A percentile compares a stretch with the other conserved stretches of the same genome.
phyloP scores from a whole-genome alignment of 2,888 invertebrate species.

The Litoditis marina region DNA sequence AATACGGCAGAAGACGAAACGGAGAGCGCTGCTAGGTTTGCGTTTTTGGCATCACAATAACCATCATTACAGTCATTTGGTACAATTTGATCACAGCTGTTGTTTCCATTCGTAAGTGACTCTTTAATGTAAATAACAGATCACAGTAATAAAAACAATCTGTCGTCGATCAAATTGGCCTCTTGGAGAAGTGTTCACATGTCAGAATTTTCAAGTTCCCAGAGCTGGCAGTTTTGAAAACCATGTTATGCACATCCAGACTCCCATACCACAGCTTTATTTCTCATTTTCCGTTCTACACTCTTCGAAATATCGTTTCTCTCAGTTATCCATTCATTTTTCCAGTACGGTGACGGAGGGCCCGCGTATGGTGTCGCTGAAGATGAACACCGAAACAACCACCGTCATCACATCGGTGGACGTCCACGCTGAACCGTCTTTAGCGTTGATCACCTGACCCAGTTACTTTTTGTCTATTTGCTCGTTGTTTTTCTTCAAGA shows the following conservation, averaged over 20 bases:
- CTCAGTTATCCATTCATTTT: background rate
- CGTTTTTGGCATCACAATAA: too few species aligned
- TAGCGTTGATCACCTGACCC: constrained; percentile 1
- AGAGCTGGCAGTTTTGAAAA: too few species aligned
- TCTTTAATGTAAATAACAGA: constrained; percentile 1
- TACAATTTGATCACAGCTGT: background rate
- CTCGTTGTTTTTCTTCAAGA: too few species aligned
- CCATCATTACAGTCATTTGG: background rate
- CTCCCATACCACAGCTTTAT: background rate
- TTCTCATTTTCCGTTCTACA: background rate
- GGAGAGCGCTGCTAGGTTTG: constrained; percentile 14
- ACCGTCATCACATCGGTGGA: constrained; percentile 13
- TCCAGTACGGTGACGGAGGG: background rate
- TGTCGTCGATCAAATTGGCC: too few species aligned
- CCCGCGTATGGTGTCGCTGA: background rate
- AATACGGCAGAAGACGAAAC: constrained; percentile 17
- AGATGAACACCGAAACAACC: background rate
- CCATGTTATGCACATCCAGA: too few species aligned
- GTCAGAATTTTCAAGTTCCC: too few species aligned
- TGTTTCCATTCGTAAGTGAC: background rate
- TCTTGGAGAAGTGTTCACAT: too few species aligned
- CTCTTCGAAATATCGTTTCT: background rate
- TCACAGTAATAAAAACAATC: too few species aligned
- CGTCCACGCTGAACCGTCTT: constrained; percentile 9
- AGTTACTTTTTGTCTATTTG: too few species aligned